Percentiles rank a stretch among this genome's conserved stretches.
phyloP scores from a whole-genome alignment of 2,888 invertebrate genomes.

The Anticlea derivata region DNA sequence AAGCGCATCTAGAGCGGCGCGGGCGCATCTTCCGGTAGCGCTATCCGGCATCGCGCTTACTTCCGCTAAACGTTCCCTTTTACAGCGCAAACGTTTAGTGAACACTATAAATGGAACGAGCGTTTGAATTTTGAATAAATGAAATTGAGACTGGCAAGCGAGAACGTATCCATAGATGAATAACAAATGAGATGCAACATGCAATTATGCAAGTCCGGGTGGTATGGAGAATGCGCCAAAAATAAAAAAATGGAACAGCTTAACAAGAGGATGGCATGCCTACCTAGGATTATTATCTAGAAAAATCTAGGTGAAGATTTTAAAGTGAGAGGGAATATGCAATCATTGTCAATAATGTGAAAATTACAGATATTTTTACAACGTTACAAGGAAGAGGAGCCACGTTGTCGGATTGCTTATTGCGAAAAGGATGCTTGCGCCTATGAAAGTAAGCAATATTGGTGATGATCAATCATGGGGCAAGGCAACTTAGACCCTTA shows the following conservation, averaged over 20 bases:
- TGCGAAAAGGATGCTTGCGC: conserved; percentile 18
- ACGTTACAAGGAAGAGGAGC: not conserved
- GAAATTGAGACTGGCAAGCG: not conserved
- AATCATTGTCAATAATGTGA: conserved; percentile 16
- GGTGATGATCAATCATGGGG: conserved; percentile 4
- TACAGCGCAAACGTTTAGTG: conserved; percentile 58
- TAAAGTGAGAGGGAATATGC: not conserved
- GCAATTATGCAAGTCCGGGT: not conserved
- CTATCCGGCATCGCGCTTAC: conserved; percentile 66
- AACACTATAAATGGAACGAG: conserved; percentile 56
- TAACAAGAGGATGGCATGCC: not conserved
- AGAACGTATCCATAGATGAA: not conserved
- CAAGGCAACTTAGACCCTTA: not conserved
- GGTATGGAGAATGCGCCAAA: not conserved
- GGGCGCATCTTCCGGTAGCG: conserved; percentile 74
- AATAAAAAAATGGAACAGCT: not conserved
- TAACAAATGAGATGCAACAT: not conserved
- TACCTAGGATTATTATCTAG: too few species aligned
- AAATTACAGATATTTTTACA: conserved; percentile 20
- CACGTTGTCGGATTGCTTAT: not conserved
- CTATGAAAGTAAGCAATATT: conserved; percentile 20
- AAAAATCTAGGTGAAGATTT: not conserved
- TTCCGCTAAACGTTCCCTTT: conserved; percentile 70
- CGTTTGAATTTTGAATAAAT: conserved; percentile 8
- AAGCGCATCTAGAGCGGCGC: conserved; percentile 74